Percentiles rank a stretch among this genome's conserved stretches.
These are phyloP conservation scores for Seira ritae DNA, from an alignment of 2,888 invertebrate species.

Conservation along the genomic window DNA sequence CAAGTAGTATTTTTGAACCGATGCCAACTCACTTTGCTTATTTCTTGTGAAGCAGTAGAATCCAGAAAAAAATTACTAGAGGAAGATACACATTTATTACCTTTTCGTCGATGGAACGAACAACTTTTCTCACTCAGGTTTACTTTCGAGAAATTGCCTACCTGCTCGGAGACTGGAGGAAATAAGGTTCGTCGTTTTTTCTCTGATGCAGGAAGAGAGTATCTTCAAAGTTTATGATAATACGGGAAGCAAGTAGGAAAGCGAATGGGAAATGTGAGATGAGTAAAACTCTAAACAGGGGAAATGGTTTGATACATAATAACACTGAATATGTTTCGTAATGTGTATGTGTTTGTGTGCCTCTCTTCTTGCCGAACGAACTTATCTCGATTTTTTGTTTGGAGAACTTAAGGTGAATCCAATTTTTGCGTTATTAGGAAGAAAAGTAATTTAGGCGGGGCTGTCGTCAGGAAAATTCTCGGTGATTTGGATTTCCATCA, in stretches of 20 bases:
- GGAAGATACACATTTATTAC: constrained; percentile 23
- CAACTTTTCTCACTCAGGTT: no score
- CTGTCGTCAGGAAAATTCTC: no score
- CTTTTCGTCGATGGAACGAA: constrained; percentile 8
- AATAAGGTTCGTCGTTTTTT: no score
- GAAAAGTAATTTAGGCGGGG: not conserved
- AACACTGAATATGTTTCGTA: not conserved
- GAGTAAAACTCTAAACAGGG: not conserved
- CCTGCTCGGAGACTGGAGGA: not conserved
- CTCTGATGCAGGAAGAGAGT: not conserved
- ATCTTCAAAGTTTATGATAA: constrained; percentile 14
- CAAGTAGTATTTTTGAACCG: constrained; percentile 40
- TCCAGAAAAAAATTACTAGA: not conserved
- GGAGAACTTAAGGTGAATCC: constrained; percentile 30
- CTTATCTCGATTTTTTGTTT: no score
- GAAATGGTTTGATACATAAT: constrained; percentile 6
- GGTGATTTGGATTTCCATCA: no score
- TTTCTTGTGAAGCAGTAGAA: not conserved
- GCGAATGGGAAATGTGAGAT: not conserved
- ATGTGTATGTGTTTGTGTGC: not conserved
- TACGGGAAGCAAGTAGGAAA: not conserved
- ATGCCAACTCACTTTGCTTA: constrained; percentile 36
- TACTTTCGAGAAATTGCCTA: not conserved
- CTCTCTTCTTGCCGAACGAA: not conserved
- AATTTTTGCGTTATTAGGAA: constrained; percentile 41